Percentiles rank a stretch among this genome's conserved stretches.
These are phyloP conservation scores for Cyclina sinensis DNA, from an alignment of 1,140 invertebrate genomes.

Conservation along the genomic window DNA sequence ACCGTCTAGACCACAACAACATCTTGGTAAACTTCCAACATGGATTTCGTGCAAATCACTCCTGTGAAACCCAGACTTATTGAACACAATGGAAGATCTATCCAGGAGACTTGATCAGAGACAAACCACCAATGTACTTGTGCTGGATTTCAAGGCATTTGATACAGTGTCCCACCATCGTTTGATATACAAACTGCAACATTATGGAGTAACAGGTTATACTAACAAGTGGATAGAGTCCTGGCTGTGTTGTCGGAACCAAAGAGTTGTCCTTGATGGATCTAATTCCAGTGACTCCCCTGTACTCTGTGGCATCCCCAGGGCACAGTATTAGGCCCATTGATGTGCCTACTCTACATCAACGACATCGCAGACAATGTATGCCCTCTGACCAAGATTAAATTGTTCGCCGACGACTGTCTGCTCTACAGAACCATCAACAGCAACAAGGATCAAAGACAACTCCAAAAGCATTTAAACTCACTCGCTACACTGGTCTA, in stretches of 20 bases:
- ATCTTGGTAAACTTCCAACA: not conserved
- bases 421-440: too few species aligned
- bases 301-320: constrained; percentile 45
- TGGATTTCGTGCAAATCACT: not conserved
- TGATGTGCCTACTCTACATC: too few species aligned
- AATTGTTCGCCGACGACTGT: too few species aligned
- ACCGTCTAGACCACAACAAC: not conserved
- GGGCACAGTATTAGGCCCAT: too few species aligned
- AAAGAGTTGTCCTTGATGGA: constrained; percentile 64
- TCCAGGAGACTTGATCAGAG: not conserved
- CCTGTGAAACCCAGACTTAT: not conserved
- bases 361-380: too few species aligned
- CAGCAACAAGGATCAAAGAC: too few species aligned
- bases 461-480: too few species aligned
- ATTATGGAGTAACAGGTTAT: too few species aligned
- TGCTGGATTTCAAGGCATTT: not conserved
- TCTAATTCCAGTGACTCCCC: constrained; percentile 2
- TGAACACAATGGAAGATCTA: not conserved
- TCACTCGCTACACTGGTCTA: too few species aligned
- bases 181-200: not conserved
- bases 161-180: not conserved
- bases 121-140: not conserved
- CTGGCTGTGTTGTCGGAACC: constrained; percentile 50
- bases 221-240: constrained; percentile 28
- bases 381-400: too few species aligned